These are phyloP conservation scores for Mormyrops attenuatus DNA, from an alignment of 2,797 vertebrate species.

Conservation along the genomic window DNA sequence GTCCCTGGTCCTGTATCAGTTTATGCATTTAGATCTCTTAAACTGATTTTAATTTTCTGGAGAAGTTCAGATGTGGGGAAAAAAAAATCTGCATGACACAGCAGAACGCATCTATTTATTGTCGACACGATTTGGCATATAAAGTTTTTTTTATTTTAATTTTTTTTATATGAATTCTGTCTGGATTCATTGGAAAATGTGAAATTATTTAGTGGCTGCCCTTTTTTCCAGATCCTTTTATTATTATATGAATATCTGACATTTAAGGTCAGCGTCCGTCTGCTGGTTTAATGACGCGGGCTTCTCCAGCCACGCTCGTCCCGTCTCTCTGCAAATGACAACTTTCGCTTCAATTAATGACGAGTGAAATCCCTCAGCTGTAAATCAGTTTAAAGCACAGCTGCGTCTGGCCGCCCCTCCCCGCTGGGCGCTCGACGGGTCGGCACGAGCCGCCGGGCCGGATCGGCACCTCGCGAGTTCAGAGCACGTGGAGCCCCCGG, in stretches of 20 bases:
- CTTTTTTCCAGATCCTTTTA: slow-evolving; percentile 17
- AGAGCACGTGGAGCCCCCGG: not conserved
- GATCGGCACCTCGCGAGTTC: not conserved
- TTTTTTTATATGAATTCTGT: not conserved
- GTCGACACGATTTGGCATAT: not conserved
- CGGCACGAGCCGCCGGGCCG: not conserved
- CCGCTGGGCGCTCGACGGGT: slow-evolving; percentile 11
- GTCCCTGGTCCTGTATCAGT: not conserved
- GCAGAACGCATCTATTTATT: not conserved
- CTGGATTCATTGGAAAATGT: slow-evolving; percentile 31
- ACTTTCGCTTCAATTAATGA: slow-evolving; percentile 20
- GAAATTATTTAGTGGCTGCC: slow-evolving; percentile 28
- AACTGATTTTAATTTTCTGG: not conserved
- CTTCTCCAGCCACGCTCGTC: slow-evolving; percentile 19
- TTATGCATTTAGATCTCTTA: not conserved
- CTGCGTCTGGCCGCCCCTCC: slow-evolving; percentile 16
- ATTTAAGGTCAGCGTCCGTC: slow-evolving; percentile 27
- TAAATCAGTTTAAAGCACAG: slow-evolving; percentile 38
- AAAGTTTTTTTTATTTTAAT: not conserved
- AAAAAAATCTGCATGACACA: not conserved
- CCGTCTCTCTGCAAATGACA: slow-evolving; percentile 23
- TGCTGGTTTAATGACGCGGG: slow-evolving; percentile 30
- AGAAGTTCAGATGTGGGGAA: not conserved
- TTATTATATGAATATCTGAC: slow-evolving; percentile 30
- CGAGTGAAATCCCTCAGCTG: slow-evolving; percentile 13